Conservation (phyloP, 2,888 invertebrate species). For the Thecophora atra region DNA sequence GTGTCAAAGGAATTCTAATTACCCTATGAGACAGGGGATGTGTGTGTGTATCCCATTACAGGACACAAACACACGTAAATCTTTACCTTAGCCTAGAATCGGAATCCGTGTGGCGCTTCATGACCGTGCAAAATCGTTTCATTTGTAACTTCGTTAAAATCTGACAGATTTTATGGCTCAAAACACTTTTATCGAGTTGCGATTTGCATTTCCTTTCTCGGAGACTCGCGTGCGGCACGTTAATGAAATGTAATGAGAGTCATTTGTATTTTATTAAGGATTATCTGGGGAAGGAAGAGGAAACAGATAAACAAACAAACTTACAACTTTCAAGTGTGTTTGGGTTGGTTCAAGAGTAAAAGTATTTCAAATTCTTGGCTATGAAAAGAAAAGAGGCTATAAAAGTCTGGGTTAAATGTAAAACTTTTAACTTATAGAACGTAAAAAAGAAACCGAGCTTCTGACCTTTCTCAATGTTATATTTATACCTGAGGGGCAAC, state of each 20-base stretch:
- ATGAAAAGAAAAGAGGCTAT: slow-evolving; percentile 30
- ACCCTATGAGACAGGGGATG: slow-evolving; percentile 12
- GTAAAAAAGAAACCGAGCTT: background rate
- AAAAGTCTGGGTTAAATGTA: slow-evolving; percentile 22
- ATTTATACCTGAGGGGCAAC: background rate
- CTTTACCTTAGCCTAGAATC: background rate
- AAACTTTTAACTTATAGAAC: background rate
- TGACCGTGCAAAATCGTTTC: slow-evolving; percentile 57
- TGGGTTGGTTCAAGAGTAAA: slow-evolving; percentile 18
- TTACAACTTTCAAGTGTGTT: background rate
- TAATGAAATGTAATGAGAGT: slow-evolving; percentile 61
- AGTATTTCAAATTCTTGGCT: background rate
- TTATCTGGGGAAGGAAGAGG: slow-evolving; percentile 36
- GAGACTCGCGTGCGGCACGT: slow-evolving; percentile 9
- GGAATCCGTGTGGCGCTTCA: slow-evolving; percentile 14
- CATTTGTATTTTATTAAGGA: slow-evolving; percentile 62
- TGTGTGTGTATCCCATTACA: slow-evolving; percentile 52
- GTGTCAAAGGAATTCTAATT: slow-evolving; percentile 35
- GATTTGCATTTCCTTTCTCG: slow-evolving; percentile 54
- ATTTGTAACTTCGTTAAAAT: slow-evolving; percentile 62
- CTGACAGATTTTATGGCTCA: slow-evolving; percentile 63
- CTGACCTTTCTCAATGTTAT: background rate
- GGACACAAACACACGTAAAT: slow-evolving; percentile 41
- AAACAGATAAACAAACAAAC: background rate
- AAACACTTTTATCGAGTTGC: slow-evolving; percentile 55